These are phyloP conservation scores for Syndactyla subalaris DNA, from an alignment of 2,797 vertebrate genomes.

Conservation along the genomic window DNA sequence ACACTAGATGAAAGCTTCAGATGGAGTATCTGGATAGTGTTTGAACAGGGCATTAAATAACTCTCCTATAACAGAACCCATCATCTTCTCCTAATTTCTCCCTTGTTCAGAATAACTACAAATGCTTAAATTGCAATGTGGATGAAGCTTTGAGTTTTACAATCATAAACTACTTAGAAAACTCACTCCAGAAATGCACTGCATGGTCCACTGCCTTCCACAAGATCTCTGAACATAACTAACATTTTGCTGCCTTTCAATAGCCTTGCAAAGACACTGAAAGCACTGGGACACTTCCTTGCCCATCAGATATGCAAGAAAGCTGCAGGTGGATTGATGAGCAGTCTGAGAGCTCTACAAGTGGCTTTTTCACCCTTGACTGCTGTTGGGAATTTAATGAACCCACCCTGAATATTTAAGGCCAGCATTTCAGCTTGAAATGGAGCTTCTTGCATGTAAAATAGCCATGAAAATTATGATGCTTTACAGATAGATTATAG, in stretches of 20 bases:
- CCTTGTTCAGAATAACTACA: not conserved
- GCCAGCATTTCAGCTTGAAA: not conserved
- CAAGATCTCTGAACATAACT: not conserved
- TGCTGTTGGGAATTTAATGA: not conserved
- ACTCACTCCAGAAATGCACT: not conserved
- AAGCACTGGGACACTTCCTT: not conserved
- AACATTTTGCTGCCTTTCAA: not conserved
- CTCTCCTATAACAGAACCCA: not conserved
- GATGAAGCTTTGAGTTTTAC: not conserved
- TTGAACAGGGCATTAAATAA: not conserved
- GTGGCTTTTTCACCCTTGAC: not conserved
- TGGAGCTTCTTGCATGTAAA: not conserved
- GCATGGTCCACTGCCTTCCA: not conserved
- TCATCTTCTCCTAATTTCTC: not conserved
- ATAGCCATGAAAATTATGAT: not conserved
- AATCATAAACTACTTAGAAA: not conserved
- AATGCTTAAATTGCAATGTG: not conserved
- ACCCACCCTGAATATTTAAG: not conserved
- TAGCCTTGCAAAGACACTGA: not conserved
- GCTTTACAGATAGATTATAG: not conserved
- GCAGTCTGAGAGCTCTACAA: not conserved
- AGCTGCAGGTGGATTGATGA: not conserved
- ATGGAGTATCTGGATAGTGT: not conserved
- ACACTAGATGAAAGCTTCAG: conserved; percentile 20
- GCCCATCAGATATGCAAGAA: not conserved